Evolutionary conservation across 1,140 invertebrate genomes (phyloP), one percentile per base, ranked within the genome.

Genomic region (Chionoecetes opilio): DNA sequence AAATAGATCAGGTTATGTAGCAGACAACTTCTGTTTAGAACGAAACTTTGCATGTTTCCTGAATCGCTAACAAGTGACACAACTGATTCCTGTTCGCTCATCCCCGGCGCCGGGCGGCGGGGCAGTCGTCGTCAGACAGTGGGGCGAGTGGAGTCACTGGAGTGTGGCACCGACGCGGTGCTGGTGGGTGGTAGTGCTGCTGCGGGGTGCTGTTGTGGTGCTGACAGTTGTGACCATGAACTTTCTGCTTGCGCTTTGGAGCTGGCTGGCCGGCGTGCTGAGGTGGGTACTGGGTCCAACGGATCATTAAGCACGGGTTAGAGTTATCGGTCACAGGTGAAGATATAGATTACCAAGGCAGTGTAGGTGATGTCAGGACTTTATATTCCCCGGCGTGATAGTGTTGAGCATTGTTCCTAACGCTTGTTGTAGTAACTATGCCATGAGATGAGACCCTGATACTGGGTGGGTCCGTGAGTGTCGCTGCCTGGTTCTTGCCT

Each of bases 161-260:
- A 8, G 32, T 21, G 63, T 26, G 46, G 63, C 46, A 21, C 41
- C 53, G 89, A 53, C 29, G 32, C 46, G 29, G 46, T 0, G 41
- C 38, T 31, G 26, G 21, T 5, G 26, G 86, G 86, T 37, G 35
- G 38, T 38, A 26, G 35, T 41, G 86, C 86, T 34, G 32, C 29
- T 32, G 35, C 32, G 84, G 0, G 35, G 32, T 34, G 29, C 29
- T 86, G 17, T 31, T 37, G 84, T 86, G 21, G 84, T 86, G 84
- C 6, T 6, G 37, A 11, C 29, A n/a, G 14, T 32, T n/a, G n/a
- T 29, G 6, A 31, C 37, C n/a, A 93, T 86, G 82, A 93, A 87
- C 38, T 53, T 93, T 41, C 38, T 93, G 9, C 34, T 34, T 34
- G 84, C 63, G n/a, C 87, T 93, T n/a, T 93, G 92, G 92, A 41